Conservation (phyloP, 2,888 invertebrate species). For the Andrena haemorrhoa region DNA sequence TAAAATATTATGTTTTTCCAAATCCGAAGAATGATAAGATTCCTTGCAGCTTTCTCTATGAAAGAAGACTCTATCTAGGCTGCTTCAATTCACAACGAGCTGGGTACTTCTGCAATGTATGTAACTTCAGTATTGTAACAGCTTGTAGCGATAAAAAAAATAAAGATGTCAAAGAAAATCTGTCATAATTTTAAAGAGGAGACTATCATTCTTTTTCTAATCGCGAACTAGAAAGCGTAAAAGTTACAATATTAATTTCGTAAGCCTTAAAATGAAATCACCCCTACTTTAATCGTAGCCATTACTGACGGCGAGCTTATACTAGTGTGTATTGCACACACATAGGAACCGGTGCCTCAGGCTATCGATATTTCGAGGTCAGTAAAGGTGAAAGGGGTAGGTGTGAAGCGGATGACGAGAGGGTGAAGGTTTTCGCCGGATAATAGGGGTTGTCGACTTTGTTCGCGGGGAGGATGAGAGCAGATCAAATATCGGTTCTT, state of each 20-base stretch:
- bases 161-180: neutral
- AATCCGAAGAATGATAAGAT: too few relatives aligned
- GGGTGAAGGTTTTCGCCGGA: conserved; percentile 70
- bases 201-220: conserved; percentile 4
- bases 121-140: too few relatives aligned
- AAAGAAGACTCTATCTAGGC: too few relatives aligned
- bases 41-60: too few relatives aligned
- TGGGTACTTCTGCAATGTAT: too few relatives aligned
- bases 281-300: conserved; percentile 70
- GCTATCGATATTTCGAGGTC: conserved; percentile 75
- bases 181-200: neutral
- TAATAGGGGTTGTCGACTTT: conserved; percentile 70
- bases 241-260: conserved; percentile 67
- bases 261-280: conserved; percentile 68
- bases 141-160: neutral
- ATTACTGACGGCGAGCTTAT: conserved; percentile 67
- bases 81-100: too few relatives aligned
- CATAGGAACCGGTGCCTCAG: conserved; percentile 64
- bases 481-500: conserved; percentile 28
- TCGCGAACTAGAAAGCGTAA: conserved; percentile 32
- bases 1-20: too few relatives aligned
- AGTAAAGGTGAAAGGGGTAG: conserved; percentile 73
- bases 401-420: conserved; percentile 71
- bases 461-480: conserved; percentile 51
- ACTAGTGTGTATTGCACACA: conserved; percentile 51